phyloP scores from a whole-genome alignment of 2,113 vertebrate species.

The Empidonax traillii region DNA sequence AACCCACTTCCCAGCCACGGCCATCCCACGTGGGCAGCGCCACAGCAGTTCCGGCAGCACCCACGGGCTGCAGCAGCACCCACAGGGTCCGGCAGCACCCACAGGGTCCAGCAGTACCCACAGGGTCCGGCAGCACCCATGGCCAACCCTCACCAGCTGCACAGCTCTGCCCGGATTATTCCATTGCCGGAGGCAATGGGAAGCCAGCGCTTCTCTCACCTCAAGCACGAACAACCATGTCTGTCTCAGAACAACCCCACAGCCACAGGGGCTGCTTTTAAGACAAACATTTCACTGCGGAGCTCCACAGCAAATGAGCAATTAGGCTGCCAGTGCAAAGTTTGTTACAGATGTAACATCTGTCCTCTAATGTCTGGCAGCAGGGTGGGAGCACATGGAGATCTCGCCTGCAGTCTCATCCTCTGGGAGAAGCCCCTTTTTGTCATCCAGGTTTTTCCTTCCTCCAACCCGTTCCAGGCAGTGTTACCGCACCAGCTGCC shows the following conservation, averaged over 20 bases:
- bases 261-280: not conserved
- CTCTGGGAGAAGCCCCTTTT: not conserved
- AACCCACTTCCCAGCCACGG: rapidly evolving
- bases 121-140: not conserved
- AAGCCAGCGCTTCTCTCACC: not conserved
- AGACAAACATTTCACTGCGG: not conserved
- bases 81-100: not conserved
- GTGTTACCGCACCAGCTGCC: not conserved
- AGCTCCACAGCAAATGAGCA: not conserved
- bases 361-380: not conserved
- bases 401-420: not conserved
- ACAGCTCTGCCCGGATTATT: not conserved
- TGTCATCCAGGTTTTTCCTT: not conserved
- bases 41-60: not conserved
- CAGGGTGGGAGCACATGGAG: rapidly evolving
- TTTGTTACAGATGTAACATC: not conserved
- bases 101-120: not conserved
- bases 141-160: not conserved
- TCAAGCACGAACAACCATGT: not conserved
- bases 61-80: not conserved
- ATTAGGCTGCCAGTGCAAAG: not conserved
- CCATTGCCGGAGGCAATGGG: not conserved
- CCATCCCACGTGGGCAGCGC: rapidly evolving
- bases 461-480: not conserved
- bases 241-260: not conserved